A percentile compares a stretch with the other conserved stretches of the same genome.
Evolutionary conservation across 2,797 vertebrate species (phyloP).

Genomic region (Scyliorhinus canicula): DNA sequence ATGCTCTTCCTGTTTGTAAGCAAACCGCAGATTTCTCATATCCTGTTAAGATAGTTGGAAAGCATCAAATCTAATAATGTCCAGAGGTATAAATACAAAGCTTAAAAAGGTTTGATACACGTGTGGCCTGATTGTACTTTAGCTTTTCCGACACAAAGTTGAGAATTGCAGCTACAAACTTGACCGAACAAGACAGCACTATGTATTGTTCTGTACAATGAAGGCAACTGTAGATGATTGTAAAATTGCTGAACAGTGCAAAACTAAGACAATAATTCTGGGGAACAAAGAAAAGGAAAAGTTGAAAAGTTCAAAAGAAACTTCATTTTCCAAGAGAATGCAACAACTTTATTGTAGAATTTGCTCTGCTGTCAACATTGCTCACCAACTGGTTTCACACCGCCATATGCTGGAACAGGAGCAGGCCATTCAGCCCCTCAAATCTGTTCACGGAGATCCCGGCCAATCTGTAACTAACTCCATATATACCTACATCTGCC

Average conservation of each 20-base stretch:
- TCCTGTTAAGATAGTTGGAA: slow-evolving; percentile 63
- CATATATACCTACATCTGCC: not conserved
- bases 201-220: not conserved
- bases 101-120: not conserved
- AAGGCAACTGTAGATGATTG: not conserved
- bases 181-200: not conserved
- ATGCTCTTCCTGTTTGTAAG: slow-evolving; percentile 80
- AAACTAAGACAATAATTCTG: not conserved
- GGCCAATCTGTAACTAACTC: not conserved
- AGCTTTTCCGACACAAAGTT: not conserved
- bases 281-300: not conserved
- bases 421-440: not conserved
- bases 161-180: not conserved
- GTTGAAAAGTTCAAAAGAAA: not conserved
- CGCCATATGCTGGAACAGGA: not conserved
- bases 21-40: slow-evolving; percentile 85
- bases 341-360: too few species aligned
- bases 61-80: not conserved
- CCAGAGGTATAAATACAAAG: not conserved
- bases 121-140: too few species aligned
- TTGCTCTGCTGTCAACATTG: not conserved
- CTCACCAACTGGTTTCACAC: not conserved
- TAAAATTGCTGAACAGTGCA: not conserved
- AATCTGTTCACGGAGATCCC: not conserved
- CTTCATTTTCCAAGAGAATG: not conserved